Evolutionary conservation across 2,113 vertebrate species (phyloP), one percentile per base, ranked within the genome.

Genomic region (Cynopterus brachyotis): DNA sequence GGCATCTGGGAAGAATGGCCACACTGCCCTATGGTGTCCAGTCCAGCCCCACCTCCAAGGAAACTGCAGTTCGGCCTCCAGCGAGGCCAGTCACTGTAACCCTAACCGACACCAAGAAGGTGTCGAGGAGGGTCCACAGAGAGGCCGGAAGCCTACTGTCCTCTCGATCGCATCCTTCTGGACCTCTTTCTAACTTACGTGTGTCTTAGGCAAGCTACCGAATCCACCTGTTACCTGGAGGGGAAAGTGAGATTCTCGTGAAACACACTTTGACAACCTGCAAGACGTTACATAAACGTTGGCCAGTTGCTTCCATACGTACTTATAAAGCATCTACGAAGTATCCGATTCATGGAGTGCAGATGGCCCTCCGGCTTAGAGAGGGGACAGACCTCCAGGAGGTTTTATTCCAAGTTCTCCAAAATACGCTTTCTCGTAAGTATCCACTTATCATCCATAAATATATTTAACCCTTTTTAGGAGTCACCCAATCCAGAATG

Each of bases 381-480:
- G 69, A 26, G 59, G 62, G 10, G 57, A 26, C 0, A 6, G 13
- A 3, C 42, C 69, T 83, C 92, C 10, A 12, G 45, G 2, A 47
- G 57, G 50, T 37, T 26, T 69, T 7, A 32, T 0, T 75, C 26
- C 3, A 47, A 80, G 28, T 76, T 78, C 91, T 70, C 72, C 28
- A 62, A 86, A 86, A 42, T 8, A 11, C 0, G 9, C n/a, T 67
- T 76, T 87, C 82, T 92, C 72, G 83, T 64, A 87, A 55, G 78
- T 16, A 59, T 17, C 87, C 32, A 35, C 83, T 95, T 89, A 62
- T 90, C 66, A 80, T 94, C 91, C 60, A 35, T 30, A 84, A 92
- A 91, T 69, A 59, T 10, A 79, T 0, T 55, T 66, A 91, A 85
- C 93, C 82, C 72, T 89, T 81, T 88, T 94, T 75, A 94, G 91